These are phyloP conservation scores for Scyliorhinus canicula DNA, from an alignment of 2,797 vertebrate species.

Conservation along the genomic window DNA sequence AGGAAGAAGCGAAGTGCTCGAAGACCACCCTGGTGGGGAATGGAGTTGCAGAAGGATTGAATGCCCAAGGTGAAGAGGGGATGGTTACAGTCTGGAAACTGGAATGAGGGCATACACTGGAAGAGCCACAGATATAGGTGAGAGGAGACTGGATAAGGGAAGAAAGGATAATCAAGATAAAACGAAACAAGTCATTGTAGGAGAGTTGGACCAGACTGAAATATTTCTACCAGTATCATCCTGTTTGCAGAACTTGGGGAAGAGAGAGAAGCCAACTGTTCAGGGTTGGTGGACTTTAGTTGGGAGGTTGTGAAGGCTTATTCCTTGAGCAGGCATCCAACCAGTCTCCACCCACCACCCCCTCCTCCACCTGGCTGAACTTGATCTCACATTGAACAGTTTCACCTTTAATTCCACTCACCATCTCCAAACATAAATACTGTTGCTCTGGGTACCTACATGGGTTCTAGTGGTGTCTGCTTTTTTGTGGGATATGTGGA, in stretches of 20 bases:
- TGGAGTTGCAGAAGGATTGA: too few species aligned
- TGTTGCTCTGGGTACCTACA: too few species aligned
- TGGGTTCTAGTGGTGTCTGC: too few species aligned
- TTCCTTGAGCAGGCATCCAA: too few species aligned
- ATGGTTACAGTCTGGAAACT: neutral
- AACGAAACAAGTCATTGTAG: neutral
- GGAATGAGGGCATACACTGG: neutral
- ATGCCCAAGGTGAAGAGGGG: neutral
- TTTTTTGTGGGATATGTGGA: too few species aligned
- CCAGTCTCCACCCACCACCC: too few species aligned
- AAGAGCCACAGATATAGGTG: neutral
- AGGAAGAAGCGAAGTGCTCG: neutral
- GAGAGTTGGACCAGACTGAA: neutral
- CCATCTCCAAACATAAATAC: too few species aligned
- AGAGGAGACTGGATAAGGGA: neutral
- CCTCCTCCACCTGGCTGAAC: too few species aligned
- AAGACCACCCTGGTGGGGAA: neutral
- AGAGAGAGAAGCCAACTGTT: neutral
- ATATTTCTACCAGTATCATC: neutral
- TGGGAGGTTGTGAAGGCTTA: neutral
- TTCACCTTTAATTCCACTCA: too few species aligned
- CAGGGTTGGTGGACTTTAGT: neutral
- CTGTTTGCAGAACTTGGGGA: neutral
- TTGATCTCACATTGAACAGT: too few species aligned
- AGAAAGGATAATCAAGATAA: neutral